Evolutionary conservation across 1,140 invertebrate genomes (phyloP).

Genomic region (Teleopsis dalmanni): DNA sequence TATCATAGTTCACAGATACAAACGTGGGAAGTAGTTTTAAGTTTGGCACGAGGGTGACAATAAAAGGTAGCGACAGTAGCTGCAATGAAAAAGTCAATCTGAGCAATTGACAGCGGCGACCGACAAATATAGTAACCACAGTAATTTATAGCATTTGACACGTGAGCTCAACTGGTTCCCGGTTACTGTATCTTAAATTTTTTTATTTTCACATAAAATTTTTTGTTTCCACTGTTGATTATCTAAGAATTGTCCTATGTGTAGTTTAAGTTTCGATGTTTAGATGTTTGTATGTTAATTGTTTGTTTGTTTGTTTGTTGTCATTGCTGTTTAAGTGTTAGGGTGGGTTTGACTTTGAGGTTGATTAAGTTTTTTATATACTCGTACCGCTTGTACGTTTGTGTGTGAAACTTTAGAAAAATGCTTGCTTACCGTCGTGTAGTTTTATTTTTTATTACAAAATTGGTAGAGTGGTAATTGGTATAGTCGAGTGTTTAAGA

Average conservation of each 20-base stretch:
- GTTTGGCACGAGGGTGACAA: neutral
- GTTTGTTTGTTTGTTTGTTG: conserved; percentile 41
- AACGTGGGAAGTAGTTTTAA: conserved; percentile 1
- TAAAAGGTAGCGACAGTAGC: neutral
- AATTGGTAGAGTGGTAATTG: neutral
- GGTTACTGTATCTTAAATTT: too few relatives aligned
- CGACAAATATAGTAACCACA: conserved; percentile 16
- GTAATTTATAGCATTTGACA: conserved; percentile 36
- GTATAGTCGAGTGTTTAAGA: conserved; percentile 1
- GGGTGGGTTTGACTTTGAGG: conserved; percentile 17
- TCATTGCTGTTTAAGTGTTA: conserved; percentile 32
- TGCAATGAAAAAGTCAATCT: conserved; percentile 21
- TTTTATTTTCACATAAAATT: too few relatives aligned
- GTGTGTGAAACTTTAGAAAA: neutral
- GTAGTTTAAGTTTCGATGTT: neutral
- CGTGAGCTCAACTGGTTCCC: conserved; percentile 30
- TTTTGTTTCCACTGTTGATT: too few relatives aligned
- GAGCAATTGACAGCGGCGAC: conserved; percentile 20
- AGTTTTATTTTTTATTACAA: conserved; percentile 3
- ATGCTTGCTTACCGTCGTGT: neutral
- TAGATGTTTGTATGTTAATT: conserved; percentile 27
- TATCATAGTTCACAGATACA: too few relatives aligned
- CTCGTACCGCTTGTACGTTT: too few relatives aligned
- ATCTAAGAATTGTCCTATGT: too few relatives aligned
- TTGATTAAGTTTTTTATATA: too few relatives aligned